These are phyloP conservation scores for Spisula subtruncata DNA, from an alignment of 2,888 invertebrate species.

Conservation along the genomic window DNA sequence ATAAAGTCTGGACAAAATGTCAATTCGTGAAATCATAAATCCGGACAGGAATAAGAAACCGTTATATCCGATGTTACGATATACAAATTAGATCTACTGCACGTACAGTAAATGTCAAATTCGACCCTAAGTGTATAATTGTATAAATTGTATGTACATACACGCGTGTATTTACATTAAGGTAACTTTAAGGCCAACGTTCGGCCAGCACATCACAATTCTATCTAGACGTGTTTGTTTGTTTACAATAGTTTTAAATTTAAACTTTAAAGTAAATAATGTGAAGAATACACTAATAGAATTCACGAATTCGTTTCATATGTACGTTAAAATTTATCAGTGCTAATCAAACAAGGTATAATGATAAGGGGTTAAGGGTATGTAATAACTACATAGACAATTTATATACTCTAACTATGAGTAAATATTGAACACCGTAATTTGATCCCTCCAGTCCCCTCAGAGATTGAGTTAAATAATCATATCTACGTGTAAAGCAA, in stretches of 20 bases:
- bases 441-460: background rate
- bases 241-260: constrained; percentile 41
- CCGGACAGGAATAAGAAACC: too few species aligned
- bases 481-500: background rate
- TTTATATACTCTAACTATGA: background rate
- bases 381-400: background rate
- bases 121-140: too few species aligned
- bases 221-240: constrained; percentile 26
- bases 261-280: constrained; percentile 47
- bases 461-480: background rate
- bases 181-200: constrained; percentile 35
- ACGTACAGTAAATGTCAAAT: too few species aligned
- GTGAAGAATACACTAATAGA: background rate
- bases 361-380: background rate
- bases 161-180: constrained; percentile 1
- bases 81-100: too few species aligned
- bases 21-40: too few species aligned
- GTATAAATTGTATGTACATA: too few species aligned
- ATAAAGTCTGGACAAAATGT: too few species aligned
- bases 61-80: too few species aligned
- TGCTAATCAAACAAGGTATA: background rate
- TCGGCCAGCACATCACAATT: background rate
- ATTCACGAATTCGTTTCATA: background rate
- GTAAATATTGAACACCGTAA: background rate
- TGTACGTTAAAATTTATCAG: background rate